These are phyloP conservation scores for Pelusios castaneus DNA, from an alignment of 2,113 vertebrate species.

Conservation along the genomic window DNA sequence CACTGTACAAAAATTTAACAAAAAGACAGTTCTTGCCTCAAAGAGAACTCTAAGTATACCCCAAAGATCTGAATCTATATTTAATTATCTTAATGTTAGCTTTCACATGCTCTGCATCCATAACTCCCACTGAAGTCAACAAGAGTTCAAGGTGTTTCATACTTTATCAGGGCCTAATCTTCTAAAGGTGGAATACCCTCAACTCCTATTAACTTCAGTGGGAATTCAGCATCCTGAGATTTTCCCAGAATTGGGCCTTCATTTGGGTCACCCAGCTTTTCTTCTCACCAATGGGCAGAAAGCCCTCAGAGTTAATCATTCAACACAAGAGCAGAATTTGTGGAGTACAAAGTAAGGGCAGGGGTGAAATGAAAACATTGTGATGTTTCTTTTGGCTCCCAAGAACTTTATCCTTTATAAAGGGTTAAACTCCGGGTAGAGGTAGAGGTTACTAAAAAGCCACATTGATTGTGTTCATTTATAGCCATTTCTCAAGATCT, in stretches of 20 bases:
- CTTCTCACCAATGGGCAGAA: neutral
- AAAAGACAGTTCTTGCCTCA: neutral
- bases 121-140: too few relatives aligned
- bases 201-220: neutral
- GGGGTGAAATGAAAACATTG: neutral
- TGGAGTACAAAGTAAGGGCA: neutral
- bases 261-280: neutral
- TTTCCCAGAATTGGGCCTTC: neutral
- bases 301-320: neutral
- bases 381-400: neutral
- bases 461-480: neutral
- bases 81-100: too few relatives aligned
- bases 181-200: neutral
- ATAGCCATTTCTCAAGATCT: slow-evolving; percentile 39
- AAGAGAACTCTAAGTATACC: neutral
- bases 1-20: neutral
- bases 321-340: neutral
- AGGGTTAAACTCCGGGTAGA: slow-evolving; percentile 18
- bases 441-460: neutral
- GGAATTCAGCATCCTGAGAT: neutral
- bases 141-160: neutral
- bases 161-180: neutral
- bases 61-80: neutral
- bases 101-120: too few relatives aligned
- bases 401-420: slow-evolving; percentile 1